Conservation (phyloP, 2,888 invertebrate species). For the Trissolcus brochymenae region DNA sequence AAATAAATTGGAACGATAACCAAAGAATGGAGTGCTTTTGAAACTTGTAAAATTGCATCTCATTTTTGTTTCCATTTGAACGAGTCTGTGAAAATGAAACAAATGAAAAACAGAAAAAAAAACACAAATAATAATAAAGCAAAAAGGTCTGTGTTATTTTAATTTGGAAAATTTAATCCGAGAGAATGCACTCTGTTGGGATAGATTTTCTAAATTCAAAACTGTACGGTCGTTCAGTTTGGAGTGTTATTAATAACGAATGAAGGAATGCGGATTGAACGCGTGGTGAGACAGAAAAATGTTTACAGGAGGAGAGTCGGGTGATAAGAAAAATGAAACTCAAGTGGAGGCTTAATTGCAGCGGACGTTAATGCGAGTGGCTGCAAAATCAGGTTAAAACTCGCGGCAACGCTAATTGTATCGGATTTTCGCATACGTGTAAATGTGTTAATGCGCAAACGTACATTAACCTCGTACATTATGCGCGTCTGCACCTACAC, state of each 20-base stretch:
- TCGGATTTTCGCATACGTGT: slow-evolving; percentile 60
- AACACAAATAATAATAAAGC: too few species aligned
- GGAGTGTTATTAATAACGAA: background rate
- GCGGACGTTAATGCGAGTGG: slow-evolving; percentile 61
- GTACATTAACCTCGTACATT: slow-evolving; percentile 47
- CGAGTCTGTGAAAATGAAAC: too few species aligned
- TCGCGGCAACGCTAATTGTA: slow-evolving; percentile 61
- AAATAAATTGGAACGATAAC: too few species aligned
- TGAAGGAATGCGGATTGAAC: slow-evolving; percentile 3
- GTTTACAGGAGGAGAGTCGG: background rate
- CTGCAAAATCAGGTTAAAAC: slow-evolving; percentile 63
- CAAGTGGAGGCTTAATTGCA: slow-evolving; percentile 58
- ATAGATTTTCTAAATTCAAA: too few species aligned
- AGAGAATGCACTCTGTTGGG: too few species aligned
- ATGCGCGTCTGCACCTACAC: slow-evolving; percentile 37
- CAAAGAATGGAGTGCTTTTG: too few species aligned
- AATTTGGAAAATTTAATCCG: too few species aligned
- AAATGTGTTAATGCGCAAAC: slow-evolving; percentile 41
- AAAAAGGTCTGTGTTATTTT: too few species aligned
- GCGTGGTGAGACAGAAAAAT: background rate
- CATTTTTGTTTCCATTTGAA: too few species aligned
- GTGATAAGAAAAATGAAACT: slow-evolving; percentile 35
- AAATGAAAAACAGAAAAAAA: too few species aligned
- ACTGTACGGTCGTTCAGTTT: too few species aligned
- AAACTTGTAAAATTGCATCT: too few species aligned